Conservation (phyloP, 1,140 invertebrate species). For the Drosophila mauritiana region DNA sequence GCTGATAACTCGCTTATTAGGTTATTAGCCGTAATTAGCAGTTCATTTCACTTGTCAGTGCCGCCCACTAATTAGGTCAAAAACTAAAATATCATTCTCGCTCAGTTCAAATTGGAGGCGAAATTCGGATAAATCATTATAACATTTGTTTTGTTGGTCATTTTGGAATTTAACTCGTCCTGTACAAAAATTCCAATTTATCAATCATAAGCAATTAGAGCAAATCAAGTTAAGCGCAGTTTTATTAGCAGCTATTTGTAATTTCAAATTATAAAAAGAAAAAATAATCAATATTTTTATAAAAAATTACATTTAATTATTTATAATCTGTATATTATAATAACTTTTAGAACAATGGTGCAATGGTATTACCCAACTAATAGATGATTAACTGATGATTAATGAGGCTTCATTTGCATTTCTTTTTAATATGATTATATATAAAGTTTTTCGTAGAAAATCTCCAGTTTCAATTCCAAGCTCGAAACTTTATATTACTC, state of each 20-base stretch:
- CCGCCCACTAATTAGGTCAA: constrained; percentile 33
- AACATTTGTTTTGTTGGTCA: constrained; percentile 1
- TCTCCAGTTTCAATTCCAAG: too few species aligned
- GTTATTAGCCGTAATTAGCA: constrained; percentile 45
- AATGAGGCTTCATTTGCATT: too few species aligned
- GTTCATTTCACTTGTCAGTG: constrained; percentile 42
- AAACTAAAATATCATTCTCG: constrained; percentile 39
- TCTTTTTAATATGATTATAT: not conserved
- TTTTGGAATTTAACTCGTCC: not conserved
- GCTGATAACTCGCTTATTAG: constrained; percentile 45
- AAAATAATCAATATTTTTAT: too few species aligned
- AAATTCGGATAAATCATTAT: constrained; percentile 12
- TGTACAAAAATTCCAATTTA: not conserved
- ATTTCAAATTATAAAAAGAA: too few species aligned
- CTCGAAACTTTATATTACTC: constrained; percentile 2
- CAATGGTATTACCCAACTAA: too few species aligned
- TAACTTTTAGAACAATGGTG: too few species aligned
- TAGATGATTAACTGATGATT: too few species aligned
- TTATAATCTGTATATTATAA: too few species aligned
- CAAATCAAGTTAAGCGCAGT: too few species aligned
- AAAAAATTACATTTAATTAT: too few species aligned
- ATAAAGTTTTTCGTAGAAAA: not conserved
- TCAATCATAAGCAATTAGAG: too few species aligned
- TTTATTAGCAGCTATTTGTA: too few species aligned
- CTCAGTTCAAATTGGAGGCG: constrained; percentile 13